These are phyloP conservation scores for Vulpes vulpes DNA, from an alignment of 2,113 vertebrate genomes.

Conservation along the genomic window DNA sequence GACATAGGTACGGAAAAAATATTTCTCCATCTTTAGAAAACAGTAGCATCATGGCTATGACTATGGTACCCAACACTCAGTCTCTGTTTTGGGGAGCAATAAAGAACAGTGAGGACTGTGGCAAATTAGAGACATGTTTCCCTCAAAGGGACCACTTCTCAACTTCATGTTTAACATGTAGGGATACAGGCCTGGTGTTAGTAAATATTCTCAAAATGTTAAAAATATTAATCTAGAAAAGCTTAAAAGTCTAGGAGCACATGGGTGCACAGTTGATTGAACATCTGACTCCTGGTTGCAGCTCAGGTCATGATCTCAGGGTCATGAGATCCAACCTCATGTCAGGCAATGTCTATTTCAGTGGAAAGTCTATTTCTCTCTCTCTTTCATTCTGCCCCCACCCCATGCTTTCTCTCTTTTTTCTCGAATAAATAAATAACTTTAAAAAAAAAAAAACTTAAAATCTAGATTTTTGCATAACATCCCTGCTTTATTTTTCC, in stretches of 20 bases:
- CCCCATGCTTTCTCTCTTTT: background rate
- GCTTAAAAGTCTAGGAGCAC: background rate
- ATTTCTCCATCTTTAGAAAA: conserved; percentile 37
- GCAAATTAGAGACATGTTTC: background rate
- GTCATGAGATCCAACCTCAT: background rate
- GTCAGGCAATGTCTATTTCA: background rate
- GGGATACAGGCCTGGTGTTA: accelerated
- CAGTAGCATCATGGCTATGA: background rate
- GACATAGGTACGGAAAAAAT: background rate
- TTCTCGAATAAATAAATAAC: background rate
- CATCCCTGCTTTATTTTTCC: background rate
- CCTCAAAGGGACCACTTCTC: background rate
- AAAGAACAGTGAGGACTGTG: background rate
- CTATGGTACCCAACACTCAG: background rate
- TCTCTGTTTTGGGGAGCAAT: background rate
- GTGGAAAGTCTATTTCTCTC: background rate
- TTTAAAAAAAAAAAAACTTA: background rate
- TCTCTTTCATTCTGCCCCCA: too few relatives aligned
- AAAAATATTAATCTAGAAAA: background rate
- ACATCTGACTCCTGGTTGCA: background rate
- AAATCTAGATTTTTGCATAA: background rate
- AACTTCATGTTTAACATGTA: background rate
- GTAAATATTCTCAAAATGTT: background rate
- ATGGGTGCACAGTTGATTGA: background rate
- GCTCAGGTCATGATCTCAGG: background rate